Base-by-base conservation (phyloP, 2,113 vertebrate genomes). In the Turdus rufiventris region DNA sequence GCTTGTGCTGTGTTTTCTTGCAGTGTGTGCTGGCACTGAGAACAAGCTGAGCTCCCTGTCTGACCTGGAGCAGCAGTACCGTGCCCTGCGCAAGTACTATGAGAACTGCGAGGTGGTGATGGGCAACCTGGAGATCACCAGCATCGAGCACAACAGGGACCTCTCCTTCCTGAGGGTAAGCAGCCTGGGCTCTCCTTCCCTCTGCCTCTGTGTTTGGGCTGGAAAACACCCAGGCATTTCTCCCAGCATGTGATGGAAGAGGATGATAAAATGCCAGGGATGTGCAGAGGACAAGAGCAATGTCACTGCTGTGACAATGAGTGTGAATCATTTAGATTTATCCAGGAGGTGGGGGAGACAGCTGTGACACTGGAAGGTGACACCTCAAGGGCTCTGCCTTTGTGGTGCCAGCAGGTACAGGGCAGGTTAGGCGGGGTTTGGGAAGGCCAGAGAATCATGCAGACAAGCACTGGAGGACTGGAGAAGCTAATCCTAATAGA, bases 51-150 rank as follows among this genome's bases (percentile, higher is more conserved):
- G 99, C 97, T 99, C 99, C 18, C 98, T 99, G n/a, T 99, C 99
- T 2, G 99, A 99, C 96, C 98, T 99, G 97, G 99, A 99, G 88
- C 99, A 99, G 97, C 99, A 99, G 96, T 99, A 99, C 89, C 98
- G 98, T 60, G 99, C 99, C 47, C 97, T 99, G 78, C 99, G 98
- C 96, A 99, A 99, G 95, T 98, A 99, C 97, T 99, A 99, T 89
- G 99, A 99, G 92, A 99, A 99, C 97, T 99, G 99, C 0, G 99
- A 99, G 91, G 99, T 99, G 0, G 99, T 99, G 77, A 99, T 99
- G 99, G 99, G 99, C 54, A 99, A 99, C 95, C 96, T 99, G 97
- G 99, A 99, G 97, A 99, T 99, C 87, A 99, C 99, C 96, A 99
- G 98, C 97, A 99, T 99, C 5, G 99, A 99, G 91, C 98, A 99